Conservation (phyloP, 2,888 invertebrate genomes). For the Eupithecia exiguata region DNA sequence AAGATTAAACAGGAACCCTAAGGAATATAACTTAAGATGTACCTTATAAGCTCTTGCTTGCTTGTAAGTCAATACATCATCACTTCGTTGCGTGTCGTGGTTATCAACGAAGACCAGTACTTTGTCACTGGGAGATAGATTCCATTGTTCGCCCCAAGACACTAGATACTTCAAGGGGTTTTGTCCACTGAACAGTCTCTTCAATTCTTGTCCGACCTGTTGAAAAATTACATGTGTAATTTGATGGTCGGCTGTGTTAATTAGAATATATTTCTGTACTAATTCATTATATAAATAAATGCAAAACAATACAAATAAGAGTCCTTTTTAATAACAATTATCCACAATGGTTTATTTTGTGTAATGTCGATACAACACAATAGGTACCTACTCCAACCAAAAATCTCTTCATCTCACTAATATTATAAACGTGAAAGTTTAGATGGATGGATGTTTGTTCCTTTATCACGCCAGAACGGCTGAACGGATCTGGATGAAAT, state of each 20-base stretch:
- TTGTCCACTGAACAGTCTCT: constrained; percentile 81
- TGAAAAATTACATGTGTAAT: not conserved
- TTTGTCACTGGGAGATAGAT: constrained; percentile 81
- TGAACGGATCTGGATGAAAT: no score
- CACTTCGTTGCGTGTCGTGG: constrained; percentile 93
- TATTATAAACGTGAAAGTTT: no score
- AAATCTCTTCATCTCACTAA: no score
- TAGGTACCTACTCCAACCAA: no score
- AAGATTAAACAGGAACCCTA: not conserved
- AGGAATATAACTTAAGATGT: not conserved
- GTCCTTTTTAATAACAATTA: no score
- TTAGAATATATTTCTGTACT: no score
- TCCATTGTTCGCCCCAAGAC: constrained; percentile 72
- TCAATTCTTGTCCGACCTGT: constrained; percentile 80
- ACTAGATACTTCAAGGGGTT: constrained; percentile 82
- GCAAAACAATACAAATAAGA: not conserved
- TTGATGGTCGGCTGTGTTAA: no score
- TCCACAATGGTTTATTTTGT: no score
- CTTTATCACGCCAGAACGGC: no score
- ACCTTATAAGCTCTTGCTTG: constrained; percentile 87
- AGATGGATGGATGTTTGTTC: no score
- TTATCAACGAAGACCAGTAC: constrained; percentile 93
- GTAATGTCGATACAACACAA: no score
- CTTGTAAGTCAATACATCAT: constrained; percentile 87
- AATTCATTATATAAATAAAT: no score